These are phyloP conservation scores for Tragopan temminckii DNA, from an alignment of 2,797 vertebrate genomes.

Conservation along the genomic window DNA sequence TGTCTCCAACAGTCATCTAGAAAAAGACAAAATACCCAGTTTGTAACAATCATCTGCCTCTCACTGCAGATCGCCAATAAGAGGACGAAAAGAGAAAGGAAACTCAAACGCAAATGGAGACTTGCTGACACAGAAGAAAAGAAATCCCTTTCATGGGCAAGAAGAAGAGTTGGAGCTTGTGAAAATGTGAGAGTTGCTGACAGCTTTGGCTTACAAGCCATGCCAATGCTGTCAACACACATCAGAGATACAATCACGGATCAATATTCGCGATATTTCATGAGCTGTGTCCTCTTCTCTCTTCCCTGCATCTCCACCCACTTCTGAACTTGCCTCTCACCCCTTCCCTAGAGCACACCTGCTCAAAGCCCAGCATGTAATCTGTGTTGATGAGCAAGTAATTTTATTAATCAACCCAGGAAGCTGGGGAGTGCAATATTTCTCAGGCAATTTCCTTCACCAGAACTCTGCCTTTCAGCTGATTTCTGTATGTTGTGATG, in stretches of 20 bases:
- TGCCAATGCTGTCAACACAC: not conserved
- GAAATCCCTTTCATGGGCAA: not conserved
- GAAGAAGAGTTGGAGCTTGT: conserved; percentile 65
- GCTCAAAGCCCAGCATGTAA: conserved; percentile 33
- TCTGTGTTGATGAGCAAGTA: conserved; percentile 55
- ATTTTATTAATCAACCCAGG: conserved; percentile 58
- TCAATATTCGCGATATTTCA: not conserved
- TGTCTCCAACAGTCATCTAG: not conserved
- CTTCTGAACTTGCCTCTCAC: not conserved
- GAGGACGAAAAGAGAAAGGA: not conserved
- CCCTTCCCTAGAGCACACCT: not conserved
- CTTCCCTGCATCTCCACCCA: not conserved
- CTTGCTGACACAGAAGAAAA: not conserved
- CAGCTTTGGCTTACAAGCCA: not conserved
- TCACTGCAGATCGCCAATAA: not conserved
- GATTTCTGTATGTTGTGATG: not conserved
- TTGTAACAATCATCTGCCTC: not conserved
- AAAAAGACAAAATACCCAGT: not conserved
- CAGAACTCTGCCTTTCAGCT: not conserved
- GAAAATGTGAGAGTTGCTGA: conserved; percentile 18
- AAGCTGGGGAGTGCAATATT: conserved; percentile 1
- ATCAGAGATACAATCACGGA: not conserved
- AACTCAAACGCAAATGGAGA: not conserved
- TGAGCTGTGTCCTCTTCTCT: not conserved
- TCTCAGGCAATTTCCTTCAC: conserved; percentile 15